Percentiles rank a stretch among this genome's conserved stretches.
These are phyloP conservation scores for Propsilocerus akamusi DNA, from an alignment of 1,140 invertebrate species.

Conservation along the genomic window DNA sequence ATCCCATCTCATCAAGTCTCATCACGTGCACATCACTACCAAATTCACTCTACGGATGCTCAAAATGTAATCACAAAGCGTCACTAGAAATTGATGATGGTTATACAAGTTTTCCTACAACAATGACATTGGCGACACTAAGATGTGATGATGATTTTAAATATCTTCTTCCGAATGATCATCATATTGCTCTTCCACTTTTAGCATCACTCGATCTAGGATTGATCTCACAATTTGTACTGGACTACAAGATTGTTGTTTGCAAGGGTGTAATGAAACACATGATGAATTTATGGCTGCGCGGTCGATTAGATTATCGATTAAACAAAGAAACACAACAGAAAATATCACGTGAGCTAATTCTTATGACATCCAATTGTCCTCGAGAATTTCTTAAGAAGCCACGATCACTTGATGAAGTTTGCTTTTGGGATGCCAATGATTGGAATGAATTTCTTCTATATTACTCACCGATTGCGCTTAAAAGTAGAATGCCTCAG, in stretches of 20 bases:
- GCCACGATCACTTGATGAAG: conserved; percentile 6
- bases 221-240: conserved; percentile 11
- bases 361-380: conserved; percentile 8
- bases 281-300: conserved; percentile 11
- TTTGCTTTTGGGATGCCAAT: conserved; percentile 10
- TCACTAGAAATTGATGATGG: neutral
- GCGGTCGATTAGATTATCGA: conserved; percentile 9
- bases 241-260: conserved; percentile 15
- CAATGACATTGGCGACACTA: neutral
- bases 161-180: neutral
- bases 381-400: conserved; percentile 10
- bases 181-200: conserved; percentile 7
- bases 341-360: conserved; percentile 6
- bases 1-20: conserved; percentile 4
- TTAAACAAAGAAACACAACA: conserved; percentile 4
- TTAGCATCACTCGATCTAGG: conserved; percentile 10
- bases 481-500: conserved; percentile 6
- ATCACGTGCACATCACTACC: conserved; percentile 5
- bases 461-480: conserved; percentile 9
- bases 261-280: conserved; percentile 15
- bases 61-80: neutral
- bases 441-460: conserved; percentile 12
- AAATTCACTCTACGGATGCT: conserved; percentile 5
- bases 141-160: conserved; percentile 5
- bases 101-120: neutral